Percentiles rank a stretch among this genome's conserved stretches.
Conservation (phyloP, 2,113 vertebrate species). For the Megatriorchis doriae region DNA sequence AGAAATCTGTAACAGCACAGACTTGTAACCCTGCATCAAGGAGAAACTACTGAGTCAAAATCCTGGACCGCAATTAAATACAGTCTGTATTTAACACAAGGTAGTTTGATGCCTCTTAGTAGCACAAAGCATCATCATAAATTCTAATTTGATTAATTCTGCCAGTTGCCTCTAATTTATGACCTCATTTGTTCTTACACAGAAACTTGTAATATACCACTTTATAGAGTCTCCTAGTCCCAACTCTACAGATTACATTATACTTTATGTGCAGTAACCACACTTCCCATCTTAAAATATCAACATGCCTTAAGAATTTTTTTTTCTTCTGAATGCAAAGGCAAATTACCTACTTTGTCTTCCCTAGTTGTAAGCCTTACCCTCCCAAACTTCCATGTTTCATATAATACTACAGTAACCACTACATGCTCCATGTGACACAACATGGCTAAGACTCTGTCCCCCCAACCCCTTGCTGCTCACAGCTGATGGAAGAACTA, state of each 20-base stretch:
- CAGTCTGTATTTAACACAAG: background rate
- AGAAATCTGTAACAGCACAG: background rate
- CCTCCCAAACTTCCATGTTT: background rate
- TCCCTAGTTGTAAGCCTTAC: background rate
- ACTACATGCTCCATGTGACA: background rate
- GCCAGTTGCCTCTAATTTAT: background rate
- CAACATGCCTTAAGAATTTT: background rate
- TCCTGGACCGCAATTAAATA: background rate
- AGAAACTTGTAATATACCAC: background rate
- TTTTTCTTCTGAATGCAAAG: background rate
- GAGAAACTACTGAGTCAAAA: background rate
- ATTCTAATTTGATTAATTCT: slow-evolving; percentile 1
- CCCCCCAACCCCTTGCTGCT: background rate
- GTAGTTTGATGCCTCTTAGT: background rate
- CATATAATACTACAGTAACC: background rate
- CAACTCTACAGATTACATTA: background rate
- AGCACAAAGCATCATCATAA: background rate
- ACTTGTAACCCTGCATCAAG: background rate
- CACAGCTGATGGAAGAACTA: background rate
- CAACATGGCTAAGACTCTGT: background rate
- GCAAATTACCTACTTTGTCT: background rate
- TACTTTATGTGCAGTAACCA: background rate
- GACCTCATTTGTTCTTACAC: background rate
- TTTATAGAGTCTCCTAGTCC: background rate
- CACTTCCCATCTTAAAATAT: background rate